These are phyloP conservation scores for Lates calcarifer DNA, from an alignment of 2,113 vertebrate genomes.

Conservation along the genomic window DNA sequence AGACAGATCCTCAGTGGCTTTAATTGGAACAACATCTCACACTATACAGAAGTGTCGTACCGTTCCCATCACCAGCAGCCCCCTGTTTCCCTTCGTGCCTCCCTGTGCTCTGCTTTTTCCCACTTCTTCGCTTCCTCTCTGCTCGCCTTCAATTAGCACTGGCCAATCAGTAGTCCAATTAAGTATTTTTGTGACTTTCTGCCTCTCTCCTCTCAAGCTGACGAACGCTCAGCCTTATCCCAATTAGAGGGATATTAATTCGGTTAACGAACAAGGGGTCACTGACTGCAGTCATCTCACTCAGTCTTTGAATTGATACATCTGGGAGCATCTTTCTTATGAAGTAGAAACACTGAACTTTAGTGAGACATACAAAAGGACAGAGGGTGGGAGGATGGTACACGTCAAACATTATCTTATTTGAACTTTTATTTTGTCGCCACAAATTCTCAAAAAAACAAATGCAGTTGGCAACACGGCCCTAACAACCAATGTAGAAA, in stretches of 20 bases:
- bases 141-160: conserved; percentile 79
- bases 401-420: conserved; percentile 20
- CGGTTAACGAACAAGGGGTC: conserved; percentile 65
- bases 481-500: conserved; percentile 32
- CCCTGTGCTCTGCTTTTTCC: conserved; percentile 43
- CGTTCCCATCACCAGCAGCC: conserved; percentile 61
- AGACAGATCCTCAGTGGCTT: conserved; percentile 76
- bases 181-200: conserved; percentile 78
- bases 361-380: conserved; percentile 4
- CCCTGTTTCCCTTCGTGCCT: conserved; percentile 51
- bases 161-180: conserved; percentile 85
- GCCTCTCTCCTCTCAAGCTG: conserved; percentile 69
- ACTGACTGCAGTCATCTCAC: conserved; percentile 43
- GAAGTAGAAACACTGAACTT: conserved; percentile 25
- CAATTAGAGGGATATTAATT: conserved; percentile 82
- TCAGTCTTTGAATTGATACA: conserved; percentile 20
- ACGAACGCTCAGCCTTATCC: conserved; percentile 76
- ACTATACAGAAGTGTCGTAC: conserved; percentile 62
- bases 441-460: conserved; percentile 21
- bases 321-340: conserved; percentile 10
- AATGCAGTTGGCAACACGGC: conserved; percentile 18
- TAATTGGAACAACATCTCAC: conserved; percentile 84
- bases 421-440: neutral
- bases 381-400: conserved; percentile 3
- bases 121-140: conserved; percentile 52